phyloP scores from a whole-genome alignment of 2,888 invertebrate species.

The Drosophila melanosoma region DNA sequence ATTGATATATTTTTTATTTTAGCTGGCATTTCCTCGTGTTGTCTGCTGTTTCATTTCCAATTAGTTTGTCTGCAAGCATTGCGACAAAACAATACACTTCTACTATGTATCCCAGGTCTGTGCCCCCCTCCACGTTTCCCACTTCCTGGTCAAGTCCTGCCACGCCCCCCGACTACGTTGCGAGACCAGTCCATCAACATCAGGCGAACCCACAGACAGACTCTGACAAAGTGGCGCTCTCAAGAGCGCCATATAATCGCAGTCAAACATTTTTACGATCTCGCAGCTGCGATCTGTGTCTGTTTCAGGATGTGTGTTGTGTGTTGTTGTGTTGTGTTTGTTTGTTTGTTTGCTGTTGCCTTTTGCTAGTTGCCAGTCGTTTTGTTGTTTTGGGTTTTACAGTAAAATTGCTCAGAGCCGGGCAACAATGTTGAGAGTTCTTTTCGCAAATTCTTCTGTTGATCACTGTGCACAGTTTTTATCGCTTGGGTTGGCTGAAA shows the following conservation, averaged over 20 bases:
- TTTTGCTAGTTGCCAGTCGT: conserved; percentile 5
- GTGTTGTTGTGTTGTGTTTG: conserved; percentile 5
- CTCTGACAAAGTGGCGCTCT: conserved; percentile 78
- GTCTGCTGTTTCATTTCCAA: conserved; percentile 39
- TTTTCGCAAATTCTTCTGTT: conserved; percentile 56
- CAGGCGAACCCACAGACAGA: conserved; percentile 11
- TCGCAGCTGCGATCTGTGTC: conserved; percentile 25
- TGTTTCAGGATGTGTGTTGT: conserved; percentile 22
- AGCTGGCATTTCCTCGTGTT: conserved; percentile 22
- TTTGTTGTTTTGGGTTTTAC: conserved; percentile 44
- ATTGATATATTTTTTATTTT: conserved; percentile 16
- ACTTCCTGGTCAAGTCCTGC: conserved; percentile 20
- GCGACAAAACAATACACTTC: conserved; percentile 9
- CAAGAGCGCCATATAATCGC: conserved; percentile 82
- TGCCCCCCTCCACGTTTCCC: background rate
- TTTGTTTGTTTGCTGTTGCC: conserved; percentile 8
- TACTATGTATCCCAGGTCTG: background rate
- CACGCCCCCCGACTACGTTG: conserved; percentile 48
- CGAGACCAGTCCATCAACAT: conserved; percentile 55
- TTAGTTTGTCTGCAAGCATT: conserved; percentile 25
- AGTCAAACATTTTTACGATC: conserved; percentile 82
- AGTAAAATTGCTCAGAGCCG: conserved; percentile 57
- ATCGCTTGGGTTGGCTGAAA: conserved; percentile 74
- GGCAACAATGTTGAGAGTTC: conserved; percentile 70
- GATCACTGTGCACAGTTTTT: conserved; percentile 71